Evolutionary conservation across 2,888 invertebrate genomes (phyloP).

Genomic region (Plemyria rubiginata): DNA sequence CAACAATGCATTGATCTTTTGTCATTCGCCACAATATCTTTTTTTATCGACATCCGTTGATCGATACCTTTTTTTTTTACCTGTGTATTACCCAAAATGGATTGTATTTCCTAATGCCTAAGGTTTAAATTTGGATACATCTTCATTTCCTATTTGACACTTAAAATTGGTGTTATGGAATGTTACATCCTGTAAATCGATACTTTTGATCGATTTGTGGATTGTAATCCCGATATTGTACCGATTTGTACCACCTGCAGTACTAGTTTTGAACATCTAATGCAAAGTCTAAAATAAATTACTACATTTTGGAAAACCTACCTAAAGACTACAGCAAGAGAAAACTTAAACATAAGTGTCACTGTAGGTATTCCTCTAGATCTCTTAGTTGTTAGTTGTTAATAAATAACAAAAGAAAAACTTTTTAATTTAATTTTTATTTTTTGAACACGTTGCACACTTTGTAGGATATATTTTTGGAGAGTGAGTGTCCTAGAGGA

Average conservation of each 20-base stretch:
- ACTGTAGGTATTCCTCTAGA: no score
- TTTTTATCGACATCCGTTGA: constrained; percentile 56
- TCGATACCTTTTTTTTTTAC: constrained; percentile 56
- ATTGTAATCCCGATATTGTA: constrained; percentile 8
- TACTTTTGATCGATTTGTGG: constrained; percentile 48
- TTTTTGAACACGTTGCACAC: no score
- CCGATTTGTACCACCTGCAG: constrained; percentile 26
- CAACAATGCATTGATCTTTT: constrained; percentile 36
- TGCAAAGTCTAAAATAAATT: neutral
- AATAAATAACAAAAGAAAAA: no score
- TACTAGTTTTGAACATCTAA: neutral
- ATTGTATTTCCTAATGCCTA: constrained; percentile 21
- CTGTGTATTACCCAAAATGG: constrained; percentile 32
- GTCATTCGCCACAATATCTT: constrained; percentile 39
- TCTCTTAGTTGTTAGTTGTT: no score
- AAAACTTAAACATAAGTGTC: no score
- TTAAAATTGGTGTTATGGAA: constrained; percentile 66
- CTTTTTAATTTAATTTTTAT: no score
- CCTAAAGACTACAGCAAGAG: no score
- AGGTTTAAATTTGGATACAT: constrained; percentile 42
- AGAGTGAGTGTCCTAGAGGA: no score
- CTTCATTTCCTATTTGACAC: constrained; percentile 52
- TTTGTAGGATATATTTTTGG: no score
- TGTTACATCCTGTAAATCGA: constrained; percentile 76
- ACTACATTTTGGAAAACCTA: neutral